Percentiles rank a stretch among this genome's conserved stretches.
phyloP scores from a whole-genome alignment of 2,797 vertebrate genomes.

The Pelochelys cantorii region DNA sequence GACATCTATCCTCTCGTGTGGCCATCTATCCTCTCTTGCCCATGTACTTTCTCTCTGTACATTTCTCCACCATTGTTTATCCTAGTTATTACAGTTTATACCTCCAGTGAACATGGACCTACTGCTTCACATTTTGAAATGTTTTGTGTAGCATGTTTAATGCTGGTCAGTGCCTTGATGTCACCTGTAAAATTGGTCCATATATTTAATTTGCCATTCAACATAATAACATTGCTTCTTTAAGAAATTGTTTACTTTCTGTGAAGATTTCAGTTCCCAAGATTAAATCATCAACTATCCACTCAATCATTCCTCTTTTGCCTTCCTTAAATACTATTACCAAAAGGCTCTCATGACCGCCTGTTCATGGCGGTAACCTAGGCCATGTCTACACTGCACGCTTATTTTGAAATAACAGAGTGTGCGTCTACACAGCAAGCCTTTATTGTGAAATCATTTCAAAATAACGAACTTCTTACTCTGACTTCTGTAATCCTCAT shows the following conservation, averaged over 20 bases:
- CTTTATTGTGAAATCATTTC: too few species aligned
- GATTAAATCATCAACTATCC: background rate
- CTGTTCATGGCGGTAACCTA: background rate
- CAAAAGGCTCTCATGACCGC: background rate
- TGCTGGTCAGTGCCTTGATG: background rate
- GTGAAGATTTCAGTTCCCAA: background rate
- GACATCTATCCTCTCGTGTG: rapidly evolving
- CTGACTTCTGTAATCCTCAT: too few species aligned
- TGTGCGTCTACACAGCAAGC: too few species aligned
- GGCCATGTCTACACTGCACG: too few species aligned
- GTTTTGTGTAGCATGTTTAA: rapidly evolving
- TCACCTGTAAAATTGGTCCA: background rate
- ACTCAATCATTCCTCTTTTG: background rate
- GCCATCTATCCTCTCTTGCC: too few species aligned
- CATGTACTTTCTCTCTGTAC: background rate
- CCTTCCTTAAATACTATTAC: background rate
- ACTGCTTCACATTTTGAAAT: background rate
- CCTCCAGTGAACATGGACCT: background rate
- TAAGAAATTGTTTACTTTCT: background rate
- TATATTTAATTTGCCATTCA: background rate
- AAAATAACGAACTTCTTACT: too few species aligned
- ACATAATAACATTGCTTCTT: background rate
- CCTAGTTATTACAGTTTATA: background rate
- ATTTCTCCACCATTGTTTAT: rapidly evolving
- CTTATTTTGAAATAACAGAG: too few species aligned